These are phyloP conservation scores for Hipparchia sbordonii DNA, from an alignment of 2,888 invertebrate species.

Conservation along the genomic window DNA sequence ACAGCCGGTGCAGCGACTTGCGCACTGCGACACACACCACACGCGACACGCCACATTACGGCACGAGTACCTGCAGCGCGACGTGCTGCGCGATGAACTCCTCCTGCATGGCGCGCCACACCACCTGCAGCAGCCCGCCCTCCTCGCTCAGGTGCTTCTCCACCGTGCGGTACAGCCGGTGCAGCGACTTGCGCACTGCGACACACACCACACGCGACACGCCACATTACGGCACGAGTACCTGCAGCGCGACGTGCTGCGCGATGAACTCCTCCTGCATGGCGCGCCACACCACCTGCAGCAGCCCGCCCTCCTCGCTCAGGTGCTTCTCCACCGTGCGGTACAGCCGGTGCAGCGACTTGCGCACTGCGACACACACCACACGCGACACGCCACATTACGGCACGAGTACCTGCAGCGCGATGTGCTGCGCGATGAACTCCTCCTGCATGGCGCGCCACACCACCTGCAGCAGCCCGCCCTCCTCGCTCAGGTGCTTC, in stretches of 20 bases:
- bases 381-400: no score
- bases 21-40: no score
- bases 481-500: constrained; percentile 97
- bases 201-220: not conserved
- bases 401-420: constrained; percentile 71
- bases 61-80: constrained; percentile 87
- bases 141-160: constrained; percentile 98
- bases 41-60: no score
- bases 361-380: not conserved
- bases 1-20: constrained; percentile 91
- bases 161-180: constrained; percentile 96
- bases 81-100: constrained; percentile 97
- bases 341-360: constrained; percentile 92
- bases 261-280: constrained; percentile 99
- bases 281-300: constrained; percentile 99
- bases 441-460: constrained; percentile 99
- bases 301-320: constrained; percentile 95
- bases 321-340: constrained; percentile 98
- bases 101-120: constrained; percentile 99
- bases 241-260: constrained; percentile 89
- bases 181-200: constrained; percentile 80
- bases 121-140: constrained; percentile 96
- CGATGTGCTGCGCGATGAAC: constrained; percentile 95
- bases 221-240: not conserved
- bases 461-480: constrained; percentile 96